Evolutionary conservation across 2,888 invertebrate species (phyloP).

Genomic region (Belgica antarctica): DNA sequence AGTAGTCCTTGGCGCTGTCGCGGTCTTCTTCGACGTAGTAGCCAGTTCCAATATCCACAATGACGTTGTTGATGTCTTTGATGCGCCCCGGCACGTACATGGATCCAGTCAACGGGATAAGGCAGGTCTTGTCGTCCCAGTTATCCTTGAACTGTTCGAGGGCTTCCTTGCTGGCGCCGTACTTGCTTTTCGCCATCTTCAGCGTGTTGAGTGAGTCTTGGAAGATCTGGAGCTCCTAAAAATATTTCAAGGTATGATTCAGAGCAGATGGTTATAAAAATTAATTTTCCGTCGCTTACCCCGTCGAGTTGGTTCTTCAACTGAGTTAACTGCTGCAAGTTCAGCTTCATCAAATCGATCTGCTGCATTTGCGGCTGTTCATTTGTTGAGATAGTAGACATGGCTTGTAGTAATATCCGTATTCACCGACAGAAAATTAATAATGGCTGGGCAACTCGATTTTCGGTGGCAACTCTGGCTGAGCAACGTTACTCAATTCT

Average conservation of each 20-base stretch:
- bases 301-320: slow-evolving; percentile 85
- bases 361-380: slow-evolving; percentile 69
- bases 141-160: slow-evolving; percentile 75
- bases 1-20: slow-evolving; percentile 83
- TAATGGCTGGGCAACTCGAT: slow-evolving; percentile 1
- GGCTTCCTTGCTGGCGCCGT: slow-evolving; percentile 81
- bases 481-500: neutral
- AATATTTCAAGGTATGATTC: neutral
- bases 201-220: slow-evolving; percentile 86
- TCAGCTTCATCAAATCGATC: slow-evolving; percentile 77
- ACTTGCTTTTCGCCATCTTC: slow-evolving; percentile 87
- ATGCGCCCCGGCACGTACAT: slow-evolving; percentile 95
- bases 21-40: slow-evolving; percentile 92
- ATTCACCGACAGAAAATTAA: neutral
- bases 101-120: slow-evolving; percentile 93
- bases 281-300: slow-evolving; percentile 55
- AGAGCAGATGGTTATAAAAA: slow-evolving; percentile 28
- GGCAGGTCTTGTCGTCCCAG: slow-evolving; percentile 75
- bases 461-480: no score
- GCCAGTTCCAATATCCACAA: slow-evolving; percentile 95
- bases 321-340: slow-evolving; percentile 75
- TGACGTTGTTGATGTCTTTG: slow-evolving; percentile 77
- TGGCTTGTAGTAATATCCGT: slow-evolving; percentile 33
- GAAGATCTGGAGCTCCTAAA: slow-evolving; percentile 80
- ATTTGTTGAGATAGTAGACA: slow-evolving; percentile 57